phyloP scores from a whole-genome alignment of 2,113 vertebrate genomes.

The Eptesicus fuscus region DNA sequence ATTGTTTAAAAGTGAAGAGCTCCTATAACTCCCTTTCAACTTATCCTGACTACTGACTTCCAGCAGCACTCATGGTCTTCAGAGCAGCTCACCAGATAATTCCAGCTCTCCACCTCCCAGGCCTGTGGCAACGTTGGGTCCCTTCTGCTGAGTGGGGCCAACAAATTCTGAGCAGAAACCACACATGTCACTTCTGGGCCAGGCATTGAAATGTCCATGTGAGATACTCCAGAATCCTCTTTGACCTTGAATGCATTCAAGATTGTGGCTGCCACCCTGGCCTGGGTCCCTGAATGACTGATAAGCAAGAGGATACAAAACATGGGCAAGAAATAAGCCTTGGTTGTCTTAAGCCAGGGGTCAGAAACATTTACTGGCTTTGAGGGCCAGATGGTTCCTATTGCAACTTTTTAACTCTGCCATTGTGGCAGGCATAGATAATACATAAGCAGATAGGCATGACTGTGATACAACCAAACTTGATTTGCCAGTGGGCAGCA shows the following conservation, averaged over 20 bases:
- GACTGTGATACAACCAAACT: not conserved
- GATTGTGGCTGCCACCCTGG: not conserved
- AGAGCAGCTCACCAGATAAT: not conserved
- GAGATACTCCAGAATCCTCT: not conserved
- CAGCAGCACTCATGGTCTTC: not conserved
- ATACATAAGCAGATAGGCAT: not conserved
- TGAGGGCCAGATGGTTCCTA: not conserved
- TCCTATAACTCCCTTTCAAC: not conserved
- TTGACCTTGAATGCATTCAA: not conserved
- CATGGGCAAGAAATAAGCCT: not conserved
- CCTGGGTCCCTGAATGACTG: not conserved
- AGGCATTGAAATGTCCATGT: too few relatives aligned
- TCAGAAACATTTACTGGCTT: not conserved
- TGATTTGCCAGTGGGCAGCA: not conserved
- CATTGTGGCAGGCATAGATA: too few relatives aligned
- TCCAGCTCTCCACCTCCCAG: not conserved
- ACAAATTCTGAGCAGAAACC: conserved; percentile 10
- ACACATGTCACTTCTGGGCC: not conserved
- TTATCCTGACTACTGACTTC: not conserved
- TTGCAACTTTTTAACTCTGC: not conserved
- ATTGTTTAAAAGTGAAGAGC: not conserved
- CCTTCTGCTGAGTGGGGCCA: not conserved
- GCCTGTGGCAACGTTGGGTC: not conserved
- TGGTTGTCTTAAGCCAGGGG: not conserved
- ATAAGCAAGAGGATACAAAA: not conserved